A percentile compares a stretch with the other conserved stretches of the same genome.
Evolutionary conservation across 2,888 invertebrate species (phyloP).

Genomic region (Mesodorylaimus sp.): DNA sequence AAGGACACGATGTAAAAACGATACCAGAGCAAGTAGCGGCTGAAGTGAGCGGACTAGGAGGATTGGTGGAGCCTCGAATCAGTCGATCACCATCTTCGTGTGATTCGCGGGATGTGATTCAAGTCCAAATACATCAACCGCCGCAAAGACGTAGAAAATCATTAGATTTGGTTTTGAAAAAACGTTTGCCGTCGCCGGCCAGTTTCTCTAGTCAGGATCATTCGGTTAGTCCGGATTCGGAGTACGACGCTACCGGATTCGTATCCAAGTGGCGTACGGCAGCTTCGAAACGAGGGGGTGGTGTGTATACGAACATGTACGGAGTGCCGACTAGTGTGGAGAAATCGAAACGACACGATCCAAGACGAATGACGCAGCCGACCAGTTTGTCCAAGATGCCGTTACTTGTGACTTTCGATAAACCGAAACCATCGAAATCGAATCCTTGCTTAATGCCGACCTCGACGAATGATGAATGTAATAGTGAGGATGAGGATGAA

Average conservation of each 20-base stretch:
- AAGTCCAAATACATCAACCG: background rate
- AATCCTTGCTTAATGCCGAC: constrained; percentile 13
- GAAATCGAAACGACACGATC: constrained; percentile 30
- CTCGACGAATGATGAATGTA: background rate
- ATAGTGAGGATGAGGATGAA: constrained; percentile 1
- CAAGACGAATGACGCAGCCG: constrained; percentile 29
- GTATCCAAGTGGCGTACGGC: no score
- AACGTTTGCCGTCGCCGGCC: constrained; percentile 25
- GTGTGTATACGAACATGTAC: no score
- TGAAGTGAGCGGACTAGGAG: background rate
- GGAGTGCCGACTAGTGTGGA: no score
- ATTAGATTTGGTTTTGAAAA: constrained; percentile 24
- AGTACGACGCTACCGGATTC: background rate
- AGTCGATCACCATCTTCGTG: no score
- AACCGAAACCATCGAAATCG: background rate
- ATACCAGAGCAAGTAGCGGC: no score
- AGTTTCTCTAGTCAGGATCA: constrained; percentile 27
- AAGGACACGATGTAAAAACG: background rate
- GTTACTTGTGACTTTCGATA: constrained; percentile 6
- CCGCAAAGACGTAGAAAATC: no score
- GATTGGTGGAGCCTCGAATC: no score
- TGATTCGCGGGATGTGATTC: background rate
- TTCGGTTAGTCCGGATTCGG: constrained; percentile 16
- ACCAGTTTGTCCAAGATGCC: constrained; percentile 15
- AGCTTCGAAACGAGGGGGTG: no score